Conservation (phyloP, 2,888 invertebrate genomes). For the Parnassius orleans region DNA sequence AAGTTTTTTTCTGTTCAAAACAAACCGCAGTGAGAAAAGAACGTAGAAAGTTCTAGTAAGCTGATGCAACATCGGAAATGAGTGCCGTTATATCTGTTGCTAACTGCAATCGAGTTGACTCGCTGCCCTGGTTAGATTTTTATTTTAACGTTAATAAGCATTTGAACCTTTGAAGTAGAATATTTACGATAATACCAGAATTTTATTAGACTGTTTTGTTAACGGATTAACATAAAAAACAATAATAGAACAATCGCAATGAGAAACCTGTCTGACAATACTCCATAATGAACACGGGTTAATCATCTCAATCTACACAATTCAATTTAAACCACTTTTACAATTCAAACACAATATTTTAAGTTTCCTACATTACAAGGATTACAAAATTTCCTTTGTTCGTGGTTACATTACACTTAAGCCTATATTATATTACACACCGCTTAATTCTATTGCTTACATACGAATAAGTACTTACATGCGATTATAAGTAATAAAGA, state of each 20-base stretch:
- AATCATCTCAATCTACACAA: slow-evolving; percentile 3
- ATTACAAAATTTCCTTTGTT: not conserved
- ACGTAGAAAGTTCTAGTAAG: slow-evolving; percentile 35
- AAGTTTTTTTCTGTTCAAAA: not conserved
- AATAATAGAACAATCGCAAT: slow-evolving; percentile 21
- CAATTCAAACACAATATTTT: slow-evolving; percentile 10
- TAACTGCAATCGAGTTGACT: slow-evolving; percentile 29
- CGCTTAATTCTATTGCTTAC: slow-evolving; percentile 1
- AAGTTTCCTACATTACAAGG: slow-evolving; percentile 10
- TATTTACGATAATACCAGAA: slow-evolving; percentile 5
- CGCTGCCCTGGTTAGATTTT: slow-evolving; percentile 6
- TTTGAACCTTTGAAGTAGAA: not conserved
- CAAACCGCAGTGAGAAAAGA: not conserved
- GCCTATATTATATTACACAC: not conserved
- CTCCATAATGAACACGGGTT: slow-evolving; percentile 7
- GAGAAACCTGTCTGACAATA: slow-evolving; percentile 15
- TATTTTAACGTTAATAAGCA: slow-evolving; percentile 23
- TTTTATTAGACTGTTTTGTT: slow-evolving; percentile 11
- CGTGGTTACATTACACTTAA: not conserved
- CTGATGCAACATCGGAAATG: slow-evolving; percentile 44
- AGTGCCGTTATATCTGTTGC: slow-evolving; percentile 27
- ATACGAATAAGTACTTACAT: slow-evolving; percentile 14
- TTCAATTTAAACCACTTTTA: slow-evolving; percentile 15
- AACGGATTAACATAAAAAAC: slow-evolving; percentile 17
- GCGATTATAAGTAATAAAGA: slow-evolving; percentile 7